Evolutionary conservation across 2,113 vertebrate genomes (phyloP).

Genomic region (Conger conger): DNA sequence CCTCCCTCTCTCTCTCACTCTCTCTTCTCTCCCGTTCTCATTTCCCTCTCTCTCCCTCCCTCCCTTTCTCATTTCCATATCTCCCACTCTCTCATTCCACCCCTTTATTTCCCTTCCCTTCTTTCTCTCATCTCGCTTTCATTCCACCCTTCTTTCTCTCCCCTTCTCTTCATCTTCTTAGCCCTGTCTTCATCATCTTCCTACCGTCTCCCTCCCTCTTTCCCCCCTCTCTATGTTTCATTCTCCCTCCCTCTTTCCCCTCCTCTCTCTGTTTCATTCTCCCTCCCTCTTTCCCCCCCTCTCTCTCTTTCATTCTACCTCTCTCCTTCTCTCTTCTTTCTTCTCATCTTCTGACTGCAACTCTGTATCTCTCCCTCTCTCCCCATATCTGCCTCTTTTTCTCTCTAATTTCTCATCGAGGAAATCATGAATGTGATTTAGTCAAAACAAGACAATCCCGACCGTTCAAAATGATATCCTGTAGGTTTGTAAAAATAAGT

Average conservation of each 20-base stretch:
- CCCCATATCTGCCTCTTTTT: background rate
- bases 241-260: conserved; percentile 16
- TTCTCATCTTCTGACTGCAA: conserved; percentile 46
- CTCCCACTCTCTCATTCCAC: background rate
- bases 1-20: too few relatives aligned
- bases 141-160: conserved; percentile 26
- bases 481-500: background rate
- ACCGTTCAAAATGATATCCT: too few relatives aligned
- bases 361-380: background rate
- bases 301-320: background rate
- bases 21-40: conserved; percentile 20
- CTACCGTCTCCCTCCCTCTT: conserved; percentile 44
- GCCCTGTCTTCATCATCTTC: background rate
- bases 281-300: conserved; percentile 44
- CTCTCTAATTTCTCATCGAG: conserved; percentile 2
- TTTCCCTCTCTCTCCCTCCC: background rate
- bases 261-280: background rate
- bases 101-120: too few relatives aligned
- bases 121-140: background rate
- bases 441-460: too few relatives aligned
- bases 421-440: too few relatives aligned
- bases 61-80: background rate
- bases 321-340: background rate
- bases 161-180: background rate
- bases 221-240: too few relatives aligned